Percentiles rank a stretch among this genome's conserved stretches.
Evolutionary conservation across 2,797 vertebrate species (phyloP).

Genomic region (Alexandromys oeconomus): DNA sequence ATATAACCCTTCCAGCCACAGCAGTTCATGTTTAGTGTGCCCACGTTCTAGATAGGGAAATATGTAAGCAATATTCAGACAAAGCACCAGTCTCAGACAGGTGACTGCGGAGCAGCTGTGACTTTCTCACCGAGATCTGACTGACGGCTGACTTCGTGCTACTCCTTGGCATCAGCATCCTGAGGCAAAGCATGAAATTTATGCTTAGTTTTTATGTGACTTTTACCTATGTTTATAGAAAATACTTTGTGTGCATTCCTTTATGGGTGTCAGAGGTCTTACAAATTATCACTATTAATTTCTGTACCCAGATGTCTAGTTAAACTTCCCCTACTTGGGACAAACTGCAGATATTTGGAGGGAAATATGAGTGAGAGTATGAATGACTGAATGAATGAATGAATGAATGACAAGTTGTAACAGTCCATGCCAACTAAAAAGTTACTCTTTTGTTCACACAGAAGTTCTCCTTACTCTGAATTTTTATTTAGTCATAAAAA

Average conservation of each 20-base stretch:
- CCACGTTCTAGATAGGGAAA: constrained; percentile 14
- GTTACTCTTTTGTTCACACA: constrained; percentile 62
- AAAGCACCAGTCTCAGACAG: neutral
- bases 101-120: neutral
- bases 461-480: constrained; percentile 61
- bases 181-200: constrained; percentile 34
- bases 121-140: constrained; percentile 13
- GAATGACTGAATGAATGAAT: neutral
- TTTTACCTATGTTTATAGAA: constrained; percentile 59
- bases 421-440: constrained; percentile 46
- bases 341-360: neutral
- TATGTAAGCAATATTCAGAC: neutral
- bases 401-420: neutral
- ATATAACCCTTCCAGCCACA: neutral
- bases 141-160: neutral
- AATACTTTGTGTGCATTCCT: constrained; percentile 32
- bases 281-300: constrained; percentile 32
- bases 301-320: neutral
- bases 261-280: constrained; percentile 13
- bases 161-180: constrained; percentile 3
- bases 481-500: constrained; percentile 81
- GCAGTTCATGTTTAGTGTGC: neutral
- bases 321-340: neutral
- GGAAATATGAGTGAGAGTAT: neutral
- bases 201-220: constrained; percentile 53